Evolutionary conservation across 2,797 vertebrate genomes (phyloP).

Genomic region (Choloepus didactylus): DNA sequence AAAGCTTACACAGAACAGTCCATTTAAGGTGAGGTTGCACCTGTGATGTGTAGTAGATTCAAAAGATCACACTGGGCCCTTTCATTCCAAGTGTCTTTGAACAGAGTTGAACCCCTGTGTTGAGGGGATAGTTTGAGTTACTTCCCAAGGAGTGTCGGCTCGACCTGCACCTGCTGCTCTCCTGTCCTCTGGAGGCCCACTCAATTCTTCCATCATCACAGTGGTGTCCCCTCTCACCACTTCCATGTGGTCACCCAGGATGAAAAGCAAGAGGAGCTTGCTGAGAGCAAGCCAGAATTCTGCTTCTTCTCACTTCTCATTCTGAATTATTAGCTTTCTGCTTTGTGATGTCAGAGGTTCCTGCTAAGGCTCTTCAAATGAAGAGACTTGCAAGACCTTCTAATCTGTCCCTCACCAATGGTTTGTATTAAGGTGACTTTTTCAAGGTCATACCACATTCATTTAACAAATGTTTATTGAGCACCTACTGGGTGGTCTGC

Average conservation of each 20-base stretch:
- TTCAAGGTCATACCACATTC: background rate
- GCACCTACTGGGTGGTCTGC: background rate
- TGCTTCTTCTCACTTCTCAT: background rate
- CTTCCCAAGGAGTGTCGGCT: background rate
- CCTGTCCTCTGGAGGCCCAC: background rate
- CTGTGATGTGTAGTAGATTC: background rate
- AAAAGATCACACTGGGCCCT: background rate
- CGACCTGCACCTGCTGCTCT: background rate
- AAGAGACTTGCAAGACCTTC: background rate
- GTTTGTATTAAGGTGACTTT: background rate
- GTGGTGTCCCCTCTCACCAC: background rate
- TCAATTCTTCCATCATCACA: background rate
- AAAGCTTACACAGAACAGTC: background rate
- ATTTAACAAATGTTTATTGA: background rate
- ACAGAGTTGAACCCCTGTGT: background rate
- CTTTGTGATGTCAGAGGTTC: background rate
- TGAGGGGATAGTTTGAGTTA: background rate
- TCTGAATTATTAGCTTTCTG: background rate
- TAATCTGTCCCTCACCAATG: background rate
- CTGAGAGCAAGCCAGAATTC: background rate
- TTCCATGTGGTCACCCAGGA: background rate
- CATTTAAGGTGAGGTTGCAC: background rate
- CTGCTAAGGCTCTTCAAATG: background rate
- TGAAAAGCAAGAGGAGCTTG: background rate
- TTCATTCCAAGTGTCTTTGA: conserved; percentile 30